A percentile compares a stretch with the other conserved stretches of the same genome.
Conservation (phyloP, 1,140 invertebrate genomes). For the Sogatella furcifera region DNA sequence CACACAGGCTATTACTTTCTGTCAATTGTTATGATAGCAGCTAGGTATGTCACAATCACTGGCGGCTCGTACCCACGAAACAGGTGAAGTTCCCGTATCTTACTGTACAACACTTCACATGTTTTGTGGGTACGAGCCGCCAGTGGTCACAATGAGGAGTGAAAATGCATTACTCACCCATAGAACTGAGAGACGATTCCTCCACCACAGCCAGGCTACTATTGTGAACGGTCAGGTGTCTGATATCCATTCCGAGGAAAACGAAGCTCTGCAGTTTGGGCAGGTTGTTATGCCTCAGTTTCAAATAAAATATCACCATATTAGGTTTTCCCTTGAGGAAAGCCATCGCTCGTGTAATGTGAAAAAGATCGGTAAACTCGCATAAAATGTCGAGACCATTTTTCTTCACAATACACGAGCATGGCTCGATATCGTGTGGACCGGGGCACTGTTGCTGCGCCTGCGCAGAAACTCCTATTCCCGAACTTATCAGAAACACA, state of each 20-base stretch:
- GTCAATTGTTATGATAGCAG: too few species aligned
- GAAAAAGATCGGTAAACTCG: slow-evolving; percentile 63
- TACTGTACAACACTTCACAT: too few species aligned
- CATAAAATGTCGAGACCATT: slow-evolving; percentile 76
- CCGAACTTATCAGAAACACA: too few species aligned
- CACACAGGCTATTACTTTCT: too few species aligned
- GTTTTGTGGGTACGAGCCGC: too few species aligned
- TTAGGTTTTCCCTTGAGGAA: slow-evolving; percentile 52
- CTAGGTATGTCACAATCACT: too few species aligned
- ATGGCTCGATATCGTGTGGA: slow-evolving; percentile 58
- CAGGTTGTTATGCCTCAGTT: slow-evolving; percentile 69
- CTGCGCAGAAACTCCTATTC: background rate
- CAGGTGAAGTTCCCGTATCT: too few species aligned
- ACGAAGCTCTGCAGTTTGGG: slow-evolving; percentile 72
- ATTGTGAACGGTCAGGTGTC: slow-evolving; percentile 76
- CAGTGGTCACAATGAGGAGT: too few species aligned
- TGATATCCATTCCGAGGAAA: slow-evolving; percentile 75
- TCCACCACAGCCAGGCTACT: slow-evolving; percentile 77
- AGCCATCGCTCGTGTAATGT: slow-evolving; percentile 63
- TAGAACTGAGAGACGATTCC: slow-evolving; percentile 69
- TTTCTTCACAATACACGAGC: slow-evolving; percentile 70
- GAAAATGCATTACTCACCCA: slow-evolving; percentile 44
- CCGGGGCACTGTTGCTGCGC: slow-evolving; percentile 57
- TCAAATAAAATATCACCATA: slow-evolving; percentile 73
- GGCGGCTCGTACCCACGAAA: too few species aligned